A percentile compares a stretch with the other conserved stretches of the same genome.
Evolutionary conservation across 2,113 vertebrate species (phyloP).

Genomic region (Neodontobutis hainanensis): DNA sequence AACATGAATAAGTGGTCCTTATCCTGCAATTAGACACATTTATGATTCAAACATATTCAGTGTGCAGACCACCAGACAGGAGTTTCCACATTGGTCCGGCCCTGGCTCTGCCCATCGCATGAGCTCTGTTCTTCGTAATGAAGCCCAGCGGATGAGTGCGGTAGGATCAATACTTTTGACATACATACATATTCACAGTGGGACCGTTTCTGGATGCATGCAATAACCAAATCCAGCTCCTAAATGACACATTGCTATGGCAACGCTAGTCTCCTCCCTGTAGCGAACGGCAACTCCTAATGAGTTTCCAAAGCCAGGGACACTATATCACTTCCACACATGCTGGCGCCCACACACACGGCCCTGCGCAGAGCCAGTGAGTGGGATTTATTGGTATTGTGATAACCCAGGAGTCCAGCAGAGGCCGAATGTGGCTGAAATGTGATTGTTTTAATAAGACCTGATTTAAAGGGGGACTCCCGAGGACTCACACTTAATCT

Average conservation of each 20-base stretch:
- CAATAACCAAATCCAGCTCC: constrained; percentile 56
- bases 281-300: constrained; percentile 67
- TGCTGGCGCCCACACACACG: constrained; percentile 33
- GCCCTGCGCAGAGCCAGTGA: constrained; percentile 33
- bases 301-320: constrained; percentile 66
- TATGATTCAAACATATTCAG: no score
- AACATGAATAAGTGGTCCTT: no score
- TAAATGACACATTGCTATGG: constrained; percentile 48
- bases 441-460: constrained; percentile 77
- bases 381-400: constrained; percentile 79
- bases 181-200: constrained; percentile 17
- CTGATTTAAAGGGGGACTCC: constrained; percentile 76
- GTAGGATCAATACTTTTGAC: neutral
- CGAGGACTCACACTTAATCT: constrained; percentile 51
- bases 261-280: constrained; percentile 50
- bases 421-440: constrained; percentile 70
- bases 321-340: constrained; percentile 44
- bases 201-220: constrained; percentile 52
- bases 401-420: constrained; percentile 75
- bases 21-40: no score
- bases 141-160: no score
- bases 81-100: no score
- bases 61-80: no score
- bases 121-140: no score
- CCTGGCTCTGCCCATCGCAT: no score